Evolutionary conservation across 2,888 invertebrate species (phyloP).

Genomic region (Tipula helvola): DNA sequence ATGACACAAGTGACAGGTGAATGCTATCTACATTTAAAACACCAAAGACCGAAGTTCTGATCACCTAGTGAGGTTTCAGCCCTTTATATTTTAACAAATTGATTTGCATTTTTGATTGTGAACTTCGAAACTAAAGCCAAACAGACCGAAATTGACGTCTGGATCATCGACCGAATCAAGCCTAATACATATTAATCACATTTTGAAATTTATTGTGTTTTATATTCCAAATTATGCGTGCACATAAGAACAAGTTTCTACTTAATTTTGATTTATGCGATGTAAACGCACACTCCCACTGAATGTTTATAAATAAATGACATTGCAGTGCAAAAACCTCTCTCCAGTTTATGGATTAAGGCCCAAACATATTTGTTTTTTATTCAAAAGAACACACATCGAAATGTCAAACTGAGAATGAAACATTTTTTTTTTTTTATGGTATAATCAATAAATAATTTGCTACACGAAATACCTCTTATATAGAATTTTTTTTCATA

Average conservation of each 20-base stretch:
- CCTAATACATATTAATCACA: too few relatives aligned
- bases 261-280: background rate
- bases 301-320: background rate
- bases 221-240: background rate
- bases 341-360: background rate
- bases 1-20: too few relatives aligned
- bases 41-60: too few relatives aligned
- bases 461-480: background rate
- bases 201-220: too few relatives aligned
- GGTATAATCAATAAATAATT: background rate
- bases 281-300: background rate
- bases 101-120: too few relatives aligned
- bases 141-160: too few relatives aligned
- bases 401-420: background rate
- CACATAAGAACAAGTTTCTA: background rate
- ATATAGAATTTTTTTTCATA: background rate
- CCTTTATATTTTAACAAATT: too few relatives aligned
- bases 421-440: background rate
- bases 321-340: background rate
- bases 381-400: background rate
- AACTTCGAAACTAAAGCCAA: too few relatives aligned
- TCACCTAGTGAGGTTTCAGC: too few relatives aligned
- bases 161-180: too few relatives aligned
- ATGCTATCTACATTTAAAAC: too few relatives aligned
- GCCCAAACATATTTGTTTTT: background rate